Evolutionary conservation across 2,113 vertebrate species (phyloP), one percentile per base, ranked within the genome.

Genomic region (Siphamia tubifer): DNA sequence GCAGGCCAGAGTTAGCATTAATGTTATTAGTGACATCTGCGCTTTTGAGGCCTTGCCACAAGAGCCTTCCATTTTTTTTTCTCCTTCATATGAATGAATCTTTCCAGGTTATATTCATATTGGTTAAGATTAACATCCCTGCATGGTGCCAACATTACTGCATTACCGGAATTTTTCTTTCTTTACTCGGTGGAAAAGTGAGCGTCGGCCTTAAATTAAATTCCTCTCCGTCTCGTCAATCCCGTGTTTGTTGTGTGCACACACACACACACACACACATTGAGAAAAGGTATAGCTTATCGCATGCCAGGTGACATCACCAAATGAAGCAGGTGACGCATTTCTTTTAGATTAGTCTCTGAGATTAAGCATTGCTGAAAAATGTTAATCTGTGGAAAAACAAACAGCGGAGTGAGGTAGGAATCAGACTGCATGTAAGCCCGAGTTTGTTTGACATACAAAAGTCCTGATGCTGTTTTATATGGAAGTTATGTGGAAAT

Each of bases 381-480:
- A 72, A 76, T 38, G 32, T 58, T 83, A 74, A 86, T 84, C 84
- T 71, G 72, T 24, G 77, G 79, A 71, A 82, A 89, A 69, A 66
- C 76, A 88, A 85, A 81, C 72, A 67, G 58, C 8, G 0, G 19
- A 25, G 30, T 39, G 69, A 28, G 35, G 15, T 25, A 19, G 43
- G 32, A 38, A 57, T 78, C 38, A 25, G 1, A 43, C 56, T 9
- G 36, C 34, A 45, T 35, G 44, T 38, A 32, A 63, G 24, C 43
- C 54, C 4, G 25, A 45, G 61, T 79, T 81, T 57, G 54, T 83
- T 69, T 66, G 45, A 39, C 57, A 55, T 75, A 69, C 56, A 73
- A 56, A 64, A 69, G 43, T 68, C 49, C 52, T 16, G 1, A 38
- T 68, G 19, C 16, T 24, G 2, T 66, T 75, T 63, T 24, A 58